Base-by-base conservation (phyloP, 92 coral and sea anemone genomes). In the Epizoanthus fatuus region DNA sequence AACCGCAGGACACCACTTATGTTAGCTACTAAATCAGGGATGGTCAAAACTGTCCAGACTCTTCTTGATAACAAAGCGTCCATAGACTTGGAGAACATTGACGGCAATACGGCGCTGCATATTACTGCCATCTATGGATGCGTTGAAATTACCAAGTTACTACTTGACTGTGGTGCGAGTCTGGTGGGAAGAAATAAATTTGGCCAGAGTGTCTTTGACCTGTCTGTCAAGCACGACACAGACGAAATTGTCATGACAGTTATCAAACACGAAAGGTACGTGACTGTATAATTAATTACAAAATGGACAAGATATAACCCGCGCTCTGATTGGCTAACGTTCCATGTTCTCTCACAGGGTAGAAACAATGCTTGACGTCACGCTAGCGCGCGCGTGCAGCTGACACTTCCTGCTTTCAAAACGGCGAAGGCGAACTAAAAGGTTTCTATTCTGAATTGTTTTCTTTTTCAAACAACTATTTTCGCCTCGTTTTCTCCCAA, bases 1-100 rank as follows among this genome's bases (percentile, higher is more conserved):
- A 66, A 89, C 82, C 95, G 95, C 90, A 86, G 95, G 92, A 92
- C 98, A 42, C 98, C 98, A 16, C 63, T 94, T 53, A 94, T 94
- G 98, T 89, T 90, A 92, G 98, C 98, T 7, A 86, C 93, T 8
- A 94, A 91, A 77, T 89, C 90, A 57, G 93, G 98, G 13, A 86
- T 90, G 84, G 52, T 66, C 4, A 90, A 84, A 60, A 94, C 95
- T 53, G 80, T 74, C 0, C 83, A 90, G 56, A 57, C 82, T 5
- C 78, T 90, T 2, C 83, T 90, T 3, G 86, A 90, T 47, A 71
- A 78, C 62, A 80, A 88, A n/a, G 93, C 82, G 7, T 73, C 42
- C 22, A 72, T 68, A 29, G 90, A 90, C 82, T 81, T 78, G 69
- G 86, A 84, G 42, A 84, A 90, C 82, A 86, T 80, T 37, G 90